phyloP scores from a whole-genome alignment of 2,113 vertebrate species.

The Gymnocephalus cernua region DNA sequence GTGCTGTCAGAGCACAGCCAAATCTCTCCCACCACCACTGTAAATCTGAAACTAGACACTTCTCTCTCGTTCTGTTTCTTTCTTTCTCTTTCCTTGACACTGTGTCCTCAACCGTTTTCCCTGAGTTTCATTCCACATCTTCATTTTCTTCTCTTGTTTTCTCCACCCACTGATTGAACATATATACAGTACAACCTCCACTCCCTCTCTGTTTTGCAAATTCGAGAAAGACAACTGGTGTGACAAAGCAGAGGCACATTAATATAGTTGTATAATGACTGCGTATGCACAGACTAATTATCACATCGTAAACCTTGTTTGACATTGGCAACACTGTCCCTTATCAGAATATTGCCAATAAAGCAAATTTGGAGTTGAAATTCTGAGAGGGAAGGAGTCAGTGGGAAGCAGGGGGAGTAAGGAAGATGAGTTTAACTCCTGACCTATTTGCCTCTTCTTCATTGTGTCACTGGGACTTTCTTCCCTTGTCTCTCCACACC shows the following conservation, averaged over 20 bases:
- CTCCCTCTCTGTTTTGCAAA: neutral
- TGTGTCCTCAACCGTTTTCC: neutral
- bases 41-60: constrained; percentile 81
- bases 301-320: neutral
- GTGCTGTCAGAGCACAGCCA: constrained; percentile 68
- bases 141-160: constrained; percentile 10
- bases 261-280: neutral
- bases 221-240: neutral
- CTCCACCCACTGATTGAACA: neutral
- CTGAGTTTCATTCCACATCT: neutral
- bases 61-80: constrained; percentile 42
- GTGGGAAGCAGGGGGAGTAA: constrained; percentile 49
- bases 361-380: neutral
- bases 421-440: constrained; percentile 79
- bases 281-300: neutral
- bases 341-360: constrained; percentile 2
- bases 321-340: neutral
- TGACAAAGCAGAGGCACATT: neutral
- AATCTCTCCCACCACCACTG: constrained; percentile 69
- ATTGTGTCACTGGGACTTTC: constrained; percentile 62
- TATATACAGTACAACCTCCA: neutral
- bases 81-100: constrained; percentile 32
- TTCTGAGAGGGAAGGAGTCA: constrained; percentile 21
- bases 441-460: constrained; percentile 60
- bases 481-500: constrained; percentile 48